phyloP scores from a whole-genome alignment of 2,113 vertebrate species.

The Gavialis gangeticus region DNA sequence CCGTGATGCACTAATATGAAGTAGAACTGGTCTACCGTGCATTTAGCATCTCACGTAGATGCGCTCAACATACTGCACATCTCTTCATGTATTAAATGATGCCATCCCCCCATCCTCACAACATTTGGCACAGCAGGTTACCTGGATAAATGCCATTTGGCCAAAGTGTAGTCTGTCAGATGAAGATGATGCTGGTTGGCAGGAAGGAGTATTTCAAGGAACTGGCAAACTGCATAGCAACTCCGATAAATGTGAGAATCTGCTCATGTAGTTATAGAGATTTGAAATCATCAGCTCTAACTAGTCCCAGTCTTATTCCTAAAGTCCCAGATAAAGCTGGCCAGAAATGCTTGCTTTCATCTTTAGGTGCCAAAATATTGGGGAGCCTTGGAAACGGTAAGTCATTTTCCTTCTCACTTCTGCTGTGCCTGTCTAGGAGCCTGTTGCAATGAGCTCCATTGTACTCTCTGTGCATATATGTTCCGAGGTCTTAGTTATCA shows the following conservation, averaged over 20 bases:
- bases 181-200: neutral
- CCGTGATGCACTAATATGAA: too few species aligned
- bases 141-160: neutral
- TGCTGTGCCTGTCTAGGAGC: neutral
- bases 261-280: neutral
- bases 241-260: neutral
- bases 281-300: neutral
- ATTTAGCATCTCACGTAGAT: too few species aligned
- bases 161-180: neutral
- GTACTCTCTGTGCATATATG: neutral
- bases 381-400: neutral
- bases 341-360: slow-evolving; percentile 16
- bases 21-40: too few species aligned
- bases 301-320: neutral
- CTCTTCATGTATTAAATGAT: too few species aligned
- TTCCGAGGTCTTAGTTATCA: neutral
- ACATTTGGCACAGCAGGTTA: slow-evolving; percentile 4
- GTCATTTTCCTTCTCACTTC: rapidly evolving
- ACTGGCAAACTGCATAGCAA: neutral
- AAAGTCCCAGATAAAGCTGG: neutral
- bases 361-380: neutral
- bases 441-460: neutral
- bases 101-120: neutral
- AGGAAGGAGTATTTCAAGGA: neutral
- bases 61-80: too few species aligned